These are phyloP conservation scores for Gallinago nigripennis DNA, from an alignment of 2,797 vertebrate species.

Conservation along the genomic window DNA sequence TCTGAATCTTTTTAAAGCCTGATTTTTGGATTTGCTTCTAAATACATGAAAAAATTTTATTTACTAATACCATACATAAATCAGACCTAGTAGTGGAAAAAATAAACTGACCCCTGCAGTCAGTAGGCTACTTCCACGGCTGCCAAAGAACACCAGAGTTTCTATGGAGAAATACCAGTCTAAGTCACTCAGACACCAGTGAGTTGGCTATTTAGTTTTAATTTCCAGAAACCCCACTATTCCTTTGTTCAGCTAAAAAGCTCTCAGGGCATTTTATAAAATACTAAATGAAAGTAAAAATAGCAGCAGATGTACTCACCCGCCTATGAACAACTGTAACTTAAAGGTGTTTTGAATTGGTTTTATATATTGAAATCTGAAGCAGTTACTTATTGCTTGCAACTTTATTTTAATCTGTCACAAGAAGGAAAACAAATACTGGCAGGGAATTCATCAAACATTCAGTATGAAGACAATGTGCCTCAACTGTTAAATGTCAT, in stretches of 20 bases:
- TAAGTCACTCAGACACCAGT: not conserved
- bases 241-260: not conserved
- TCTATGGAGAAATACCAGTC: not conserved
- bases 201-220: not conserved
- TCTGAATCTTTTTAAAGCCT: not conserved
- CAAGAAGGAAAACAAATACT: not conserved
- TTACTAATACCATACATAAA: not conserved
- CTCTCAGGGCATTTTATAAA: not conserved
- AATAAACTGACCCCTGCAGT: not conserved
- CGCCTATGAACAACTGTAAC: not conserved
- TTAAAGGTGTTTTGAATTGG: not conserved
- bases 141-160: not conserved
- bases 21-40: not conserved
- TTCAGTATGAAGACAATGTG: not conserved
- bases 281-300: not conserved
- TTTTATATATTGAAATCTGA: not conserved
- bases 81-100: not conserved
- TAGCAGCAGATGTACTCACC: not conserved
- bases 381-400: not conserved
- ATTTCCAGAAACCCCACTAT: not conserved
- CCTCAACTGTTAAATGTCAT: not conserved
- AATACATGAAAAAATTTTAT: not conserved
- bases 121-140: not conserved
- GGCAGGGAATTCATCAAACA: not conserved
- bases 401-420: constrained; percentile 13